These are phyloP conservation scores for Nasonia giraulti DNA, from an alignment of 1,140 invertebrate genomes.

Conservation along the genomic window DNA sequence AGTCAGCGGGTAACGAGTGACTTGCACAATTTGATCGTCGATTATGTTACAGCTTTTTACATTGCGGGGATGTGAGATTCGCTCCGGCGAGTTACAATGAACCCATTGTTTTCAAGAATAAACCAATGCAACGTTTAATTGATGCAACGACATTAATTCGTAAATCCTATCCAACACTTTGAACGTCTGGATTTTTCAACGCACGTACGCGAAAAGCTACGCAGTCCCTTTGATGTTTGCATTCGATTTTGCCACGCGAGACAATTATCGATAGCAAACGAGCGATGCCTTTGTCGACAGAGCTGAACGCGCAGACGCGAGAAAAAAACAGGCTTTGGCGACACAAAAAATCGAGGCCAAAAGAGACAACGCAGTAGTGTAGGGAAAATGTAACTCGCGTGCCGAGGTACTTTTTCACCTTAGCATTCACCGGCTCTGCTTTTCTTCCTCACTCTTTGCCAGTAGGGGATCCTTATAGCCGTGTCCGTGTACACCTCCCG, in stretches of 20 bases:
- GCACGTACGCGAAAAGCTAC: not conserved
- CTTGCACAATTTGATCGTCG: not conserved
- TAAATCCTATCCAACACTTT: not conserved
- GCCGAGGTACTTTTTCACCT: conserved; percentile 32
- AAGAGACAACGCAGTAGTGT: not conserved
- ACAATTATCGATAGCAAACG: not conserved
- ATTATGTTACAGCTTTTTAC: not conserved
- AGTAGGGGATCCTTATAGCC: not conserved
- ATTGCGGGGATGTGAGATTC: not conserved
- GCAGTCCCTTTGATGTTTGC: not conserved
- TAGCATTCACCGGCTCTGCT: not conserved
- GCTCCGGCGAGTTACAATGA: not conserved
- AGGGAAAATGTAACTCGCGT: conserved; percentile 2
- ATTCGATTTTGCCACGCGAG: not conserved
- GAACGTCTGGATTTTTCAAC: not conserved
- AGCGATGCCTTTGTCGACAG: not conserved
- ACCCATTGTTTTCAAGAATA: not conserved
- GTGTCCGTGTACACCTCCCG: not conserved
- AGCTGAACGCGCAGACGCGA: not conserved
- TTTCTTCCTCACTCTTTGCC: not conserved
- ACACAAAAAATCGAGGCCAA: not conserved
- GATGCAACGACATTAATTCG: not conserved
- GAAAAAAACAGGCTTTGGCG: not conserved
- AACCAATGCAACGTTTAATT: not conserved
- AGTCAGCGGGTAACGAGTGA: not conserved